Conservation (phyloP, 2,113 vertebrate genomes). For the Catharus fuscescens region DNA sequence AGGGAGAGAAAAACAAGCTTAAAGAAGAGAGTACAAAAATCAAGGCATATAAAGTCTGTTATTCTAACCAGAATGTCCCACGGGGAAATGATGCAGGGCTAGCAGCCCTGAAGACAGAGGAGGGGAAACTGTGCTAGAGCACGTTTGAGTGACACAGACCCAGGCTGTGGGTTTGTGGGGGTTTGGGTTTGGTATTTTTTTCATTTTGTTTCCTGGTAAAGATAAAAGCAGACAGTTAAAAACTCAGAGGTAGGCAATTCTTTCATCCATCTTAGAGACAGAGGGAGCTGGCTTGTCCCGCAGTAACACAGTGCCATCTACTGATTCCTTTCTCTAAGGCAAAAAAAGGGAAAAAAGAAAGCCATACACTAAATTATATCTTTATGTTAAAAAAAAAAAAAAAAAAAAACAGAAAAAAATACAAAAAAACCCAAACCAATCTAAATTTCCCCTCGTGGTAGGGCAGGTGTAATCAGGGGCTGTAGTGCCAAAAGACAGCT, state of each 20-base stretch:
- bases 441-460: background rate
- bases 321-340: background rate
- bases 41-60: background rate
- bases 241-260: background rate
- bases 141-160: background rate
- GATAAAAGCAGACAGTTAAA: background rate
- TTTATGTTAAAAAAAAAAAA: background rate
- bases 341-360: background rate
- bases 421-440: too few relatives aligned
- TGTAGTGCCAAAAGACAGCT: background rate
- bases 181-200: background rate
- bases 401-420: too few relatives aligned
- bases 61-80: background rate
- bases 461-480: background rate
- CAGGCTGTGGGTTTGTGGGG: background rate
- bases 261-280: background rate
- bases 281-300: background rate
- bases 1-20: background rate
- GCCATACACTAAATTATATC: background rate
- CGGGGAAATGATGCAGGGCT: background rate
- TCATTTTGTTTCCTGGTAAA: background rate
- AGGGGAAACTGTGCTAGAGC: background rate
- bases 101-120: background rate
- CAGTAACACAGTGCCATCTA: constrained; percentile 64
- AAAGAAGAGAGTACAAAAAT: background rate